phyloP scores from a whole-genome alignment of 2,888 invertebrate species.

The Eupithecia tripunctaria region DNA sequence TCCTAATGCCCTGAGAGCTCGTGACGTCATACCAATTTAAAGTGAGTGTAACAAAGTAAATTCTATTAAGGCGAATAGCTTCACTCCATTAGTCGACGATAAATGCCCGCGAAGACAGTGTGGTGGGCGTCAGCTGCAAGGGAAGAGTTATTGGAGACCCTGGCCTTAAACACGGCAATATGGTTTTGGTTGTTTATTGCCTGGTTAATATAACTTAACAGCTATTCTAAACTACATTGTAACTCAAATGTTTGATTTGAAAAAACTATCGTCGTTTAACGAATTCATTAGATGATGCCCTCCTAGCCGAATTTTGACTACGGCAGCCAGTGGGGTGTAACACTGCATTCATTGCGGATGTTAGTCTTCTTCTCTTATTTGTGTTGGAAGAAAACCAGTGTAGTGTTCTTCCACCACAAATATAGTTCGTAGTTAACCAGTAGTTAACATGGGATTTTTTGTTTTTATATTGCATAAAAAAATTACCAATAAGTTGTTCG shows the following conservation, averaged over 20 bases:
- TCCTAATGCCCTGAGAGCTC: not conserved
- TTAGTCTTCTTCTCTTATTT: no score
- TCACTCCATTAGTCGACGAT: slow-evolving; percentile 65
- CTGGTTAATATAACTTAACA: not conserved
- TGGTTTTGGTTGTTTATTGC: slow-evolving; percentile 8
- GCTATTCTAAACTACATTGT: not conserved
- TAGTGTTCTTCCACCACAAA: no score
- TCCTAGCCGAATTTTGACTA: no score
- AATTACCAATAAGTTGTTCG: not conserved
- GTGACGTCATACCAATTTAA: slow-evolving; percentile 59
- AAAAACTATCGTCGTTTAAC: not conserved
- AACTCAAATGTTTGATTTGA: not conserved
- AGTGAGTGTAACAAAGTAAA: slow-evolving; percentile 61
- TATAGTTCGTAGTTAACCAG: no score
- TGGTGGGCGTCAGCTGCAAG: slow-evolving; percentile 12
- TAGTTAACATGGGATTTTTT: no score
- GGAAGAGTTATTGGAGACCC: slow-evolving; percentile 9
- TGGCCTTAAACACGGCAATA: slow-evolving; percentile 7
- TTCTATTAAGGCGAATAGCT: slow-evolving; percentile 67
- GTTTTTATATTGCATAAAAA: no score
- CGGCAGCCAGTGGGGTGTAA: no score
- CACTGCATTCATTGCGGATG: no score
- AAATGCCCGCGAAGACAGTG: slow-evolving; percentile 52
- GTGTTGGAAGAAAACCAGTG: no score
- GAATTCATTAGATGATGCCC: no score